phyloP scores from a whole-genome alignment of 2,113 vertebrate species.

The Oreocharis arfaki region DNA sequence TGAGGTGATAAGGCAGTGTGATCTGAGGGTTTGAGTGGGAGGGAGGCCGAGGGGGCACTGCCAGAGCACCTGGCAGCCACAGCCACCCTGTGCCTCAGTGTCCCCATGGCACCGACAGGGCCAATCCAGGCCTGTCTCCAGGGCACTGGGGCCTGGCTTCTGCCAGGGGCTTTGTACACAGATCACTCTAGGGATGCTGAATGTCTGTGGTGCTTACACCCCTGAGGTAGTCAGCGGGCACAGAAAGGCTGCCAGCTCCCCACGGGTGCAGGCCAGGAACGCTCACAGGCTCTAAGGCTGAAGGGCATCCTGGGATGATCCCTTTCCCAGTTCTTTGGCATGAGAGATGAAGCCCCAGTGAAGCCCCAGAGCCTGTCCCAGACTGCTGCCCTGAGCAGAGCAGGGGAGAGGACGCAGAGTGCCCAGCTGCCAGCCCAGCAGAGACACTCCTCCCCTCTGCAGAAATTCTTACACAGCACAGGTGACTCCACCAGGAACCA shows the following conservation, averaged over 20 bases:
- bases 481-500: not conserved
- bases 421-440: not conserved
- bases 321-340: not conserved
- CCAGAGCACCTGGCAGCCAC: not conserved
- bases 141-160: not conserved
- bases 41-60: not conserved
- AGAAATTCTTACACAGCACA: not conserved
- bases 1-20: not conserved
- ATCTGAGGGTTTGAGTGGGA: not conserved
- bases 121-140: accelerated
- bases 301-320: not conserved
- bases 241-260: not conserved
- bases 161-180: not conserved
- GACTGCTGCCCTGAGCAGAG: not conserved
- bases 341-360: not conserved
- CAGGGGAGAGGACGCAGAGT: not conserved
- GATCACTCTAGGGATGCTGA: not conserved
- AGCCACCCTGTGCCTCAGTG: not conserved
- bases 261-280: not conserved
- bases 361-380: not conserved
- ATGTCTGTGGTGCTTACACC: not conserved
- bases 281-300: not conserved
- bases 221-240: not conserved
- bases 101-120: not conserved
- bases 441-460: not conserved